A percentile compares a stretch with the other conserved stretches of the same genome.
Conservation (phyloP, 2,113 vertebrate genomes). For the Hypanus sabinus region DNA sequence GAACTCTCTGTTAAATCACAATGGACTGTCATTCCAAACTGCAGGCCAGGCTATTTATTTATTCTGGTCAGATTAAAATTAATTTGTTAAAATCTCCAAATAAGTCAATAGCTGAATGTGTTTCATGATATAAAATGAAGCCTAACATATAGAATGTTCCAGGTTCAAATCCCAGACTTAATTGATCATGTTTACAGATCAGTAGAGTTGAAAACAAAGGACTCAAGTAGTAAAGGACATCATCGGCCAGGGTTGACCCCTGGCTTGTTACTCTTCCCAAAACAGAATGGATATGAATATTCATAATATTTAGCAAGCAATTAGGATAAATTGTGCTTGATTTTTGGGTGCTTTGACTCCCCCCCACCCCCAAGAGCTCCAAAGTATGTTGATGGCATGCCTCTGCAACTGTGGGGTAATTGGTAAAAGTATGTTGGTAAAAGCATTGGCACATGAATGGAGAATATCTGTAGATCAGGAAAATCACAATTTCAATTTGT, state of each 20-base stretch:
- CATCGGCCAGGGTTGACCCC: background rate
- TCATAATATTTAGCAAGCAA: background rate
- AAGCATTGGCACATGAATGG: no score
- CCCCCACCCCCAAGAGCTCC: no score
- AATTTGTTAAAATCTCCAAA: background rate
- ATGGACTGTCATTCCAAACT: background rate
- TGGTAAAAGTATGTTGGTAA: no score
- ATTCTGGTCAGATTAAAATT: slow-evolving; percentile 16
- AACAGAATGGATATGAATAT: background rate
- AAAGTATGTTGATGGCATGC: no score
- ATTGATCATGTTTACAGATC: background rate
- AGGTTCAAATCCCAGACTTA: background rate
- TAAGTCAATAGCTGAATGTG: background rate
- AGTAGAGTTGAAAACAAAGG: background rate
- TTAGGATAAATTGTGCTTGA: no score
- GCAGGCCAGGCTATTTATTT: background rate
- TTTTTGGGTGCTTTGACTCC: no score
- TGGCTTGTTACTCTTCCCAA: background rate
- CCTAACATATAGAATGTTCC: background rate
- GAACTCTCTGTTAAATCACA: slow-evolving; percentile 21
- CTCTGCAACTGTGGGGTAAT: no score
- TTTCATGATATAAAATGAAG: background rate
- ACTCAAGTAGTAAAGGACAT: background rate
- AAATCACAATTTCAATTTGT: no score
- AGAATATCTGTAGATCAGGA: no score